phyloP scores from a whole-genome alignment of 1,140 invertebrate genomes.

The Zaprionus nigranus region DNA sequence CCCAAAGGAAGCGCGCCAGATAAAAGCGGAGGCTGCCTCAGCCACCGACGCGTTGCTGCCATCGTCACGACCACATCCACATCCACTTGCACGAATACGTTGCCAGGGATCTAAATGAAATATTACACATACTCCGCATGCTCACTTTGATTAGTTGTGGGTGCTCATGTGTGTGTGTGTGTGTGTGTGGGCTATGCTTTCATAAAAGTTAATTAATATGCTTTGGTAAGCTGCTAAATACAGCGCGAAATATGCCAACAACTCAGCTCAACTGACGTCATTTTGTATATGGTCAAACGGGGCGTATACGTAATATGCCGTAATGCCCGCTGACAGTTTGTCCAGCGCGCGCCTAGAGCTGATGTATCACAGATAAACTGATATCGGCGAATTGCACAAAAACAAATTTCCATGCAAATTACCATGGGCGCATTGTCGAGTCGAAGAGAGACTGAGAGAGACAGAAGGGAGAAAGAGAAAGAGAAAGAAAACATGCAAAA shows the following conservation, averaged over 20 bases:
- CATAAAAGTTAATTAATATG: slow-evolving; percentile 82
- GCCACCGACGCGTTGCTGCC: slow-evolving; percentile 2
- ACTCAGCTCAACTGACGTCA: slow-evolving; percentile 49
- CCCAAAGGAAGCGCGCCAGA: slow-evolving; percentile 60
- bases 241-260: slow-evolving; percentile 66
- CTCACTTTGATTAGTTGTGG: slow-evolving; percentile 30
- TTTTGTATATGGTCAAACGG: slow-evolving; percentile 43
- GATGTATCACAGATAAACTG: slow-evolving; percentile 23
- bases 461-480: background rate
- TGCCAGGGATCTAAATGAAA: slow-evolving; percentile 70
- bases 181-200: slow-evolving; percentile 27
- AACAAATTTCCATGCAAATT: slow-evolving; percentile 78
- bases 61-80: background rate
- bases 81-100: slow-evolving; percentile 20
- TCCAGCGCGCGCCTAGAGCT: slow-evolving; percentile 32
- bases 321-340: slow-evolving; percentile 52
- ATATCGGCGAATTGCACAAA: slow-evolving; percentile 55
- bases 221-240: slow-evolving; percentile 76
- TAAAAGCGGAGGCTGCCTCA: slow-evolving; percentile 34
- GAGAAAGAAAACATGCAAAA: slow-evolving; percentile 62
- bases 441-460: background rate
- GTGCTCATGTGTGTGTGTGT: background rate
- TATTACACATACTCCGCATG: slow-evolving; percentile 68
- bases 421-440: slow-evolving; percentile 70
- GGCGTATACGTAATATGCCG: slow-evolving; percentile 60